Conservation (phyloP, 2,797 vertebrate species). For the Cossypha polioptera region DNA sequence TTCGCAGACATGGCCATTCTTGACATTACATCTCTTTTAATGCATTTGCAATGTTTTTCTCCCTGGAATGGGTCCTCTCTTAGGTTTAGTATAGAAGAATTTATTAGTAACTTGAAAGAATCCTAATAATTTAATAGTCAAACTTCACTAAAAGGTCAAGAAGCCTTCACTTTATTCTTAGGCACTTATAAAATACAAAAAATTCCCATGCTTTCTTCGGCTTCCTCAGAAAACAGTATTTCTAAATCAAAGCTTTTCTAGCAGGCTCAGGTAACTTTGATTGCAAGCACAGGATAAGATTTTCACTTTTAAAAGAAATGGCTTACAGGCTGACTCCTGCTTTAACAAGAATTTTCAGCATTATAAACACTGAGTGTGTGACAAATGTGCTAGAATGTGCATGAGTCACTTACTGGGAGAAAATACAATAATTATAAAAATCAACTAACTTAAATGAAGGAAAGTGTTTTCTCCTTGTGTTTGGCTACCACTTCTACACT, state of each 20-base stretch:
- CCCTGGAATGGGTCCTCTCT: neutral
- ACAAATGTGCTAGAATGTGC: neutral
- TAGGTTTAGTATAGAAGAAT: neutral
- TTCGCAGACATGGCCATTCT: neutral
- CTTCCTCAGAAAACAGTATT: neutral
- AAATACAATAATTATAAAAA: neutral
- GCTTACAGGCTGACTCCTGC: neutral
- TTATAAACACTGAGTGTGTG: neutral
- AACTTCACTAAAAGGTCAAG: neutral
- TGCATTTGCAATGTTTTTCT: neutral
- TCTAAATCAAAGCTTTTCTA: neutral
- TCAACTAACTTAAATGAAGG: neutral
- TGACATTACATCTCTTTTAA: neutral
- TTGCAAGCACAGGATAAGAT: neutral
- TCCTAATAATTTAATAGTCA: neutral
- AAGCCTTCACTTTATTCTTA: neutral
- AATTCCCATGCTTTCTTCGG: neutral
- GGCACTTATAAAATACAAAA: neutral
- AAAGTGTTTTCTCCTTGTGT: neutral
- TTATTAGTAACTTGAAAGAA: neutral
- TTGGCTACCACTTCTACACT: neutral
- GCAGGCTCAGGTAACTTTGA: neutral
- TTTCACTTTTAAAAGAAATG: neutral
- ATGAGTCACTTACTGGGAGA: neutral
- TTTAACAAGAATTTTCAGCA: neutral